Base-by-base conservation (phyloP, 2,888 invertebrate genomes). In the Strigamia crassipes region DNA sequence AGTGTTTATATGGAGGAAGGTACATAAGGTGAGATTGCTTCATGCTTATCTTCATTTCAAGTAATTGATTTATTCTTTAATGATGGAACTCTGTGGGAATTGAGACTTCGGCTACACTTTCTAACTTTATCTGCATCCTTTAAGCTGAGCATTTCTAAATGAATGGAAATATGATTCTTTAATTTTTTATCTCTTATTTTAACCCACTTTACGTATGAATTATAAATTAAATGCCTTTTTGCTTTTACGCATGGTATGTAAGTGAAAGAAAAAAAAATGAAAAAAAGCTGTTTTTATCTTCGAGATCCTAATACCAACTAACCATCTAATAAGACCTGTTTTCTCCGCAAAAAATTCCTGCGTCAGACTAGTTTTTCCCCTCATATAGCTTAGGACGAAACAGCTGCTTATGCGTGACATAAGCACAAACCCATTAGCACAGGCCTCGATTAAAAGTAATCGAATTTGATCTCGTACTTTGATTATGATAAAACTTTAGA, bases 341-440 rank as follows among this genome's bases (percentile, higher is more conserved):
- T 73, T 73, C 73, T 38, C 73, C 23, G 23, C 13, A 73, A 73
- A 73, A 31, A 73, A 73, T 73, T 73, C 73, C 23, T 73, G 41
- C 78, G 18, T 8, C 41, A 78, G 78, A 78, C 38, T 78, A 41
- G 41, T 42, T 42, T 78, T 78, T 78, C 42, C 78, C 21, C 21
- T 2, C 78, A 38, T 12, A 31, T 12, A 31, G 15, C 38, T 38
- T 41, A n/a, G 31, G 8, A 23, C 31, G 27, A 78, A 34, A 41
- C 78, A 78, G 21, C 78, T 38, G 38, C 41, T 13, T 27, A 51
- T 51, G 34, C 80, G 27, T 80, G 80, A 80, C 80, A 80, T 80
- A 80, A 80, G 23, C 80, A 21, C 18, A 80, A 27, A 51, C 80
- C 80, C 46, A 80, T 80, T 80, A 80, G 27, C 80, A 80, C 80